phyloP scores from a whole-genome alignment of 2,888 invertebrate genomes.

The Octodonta nipae region DNA sequence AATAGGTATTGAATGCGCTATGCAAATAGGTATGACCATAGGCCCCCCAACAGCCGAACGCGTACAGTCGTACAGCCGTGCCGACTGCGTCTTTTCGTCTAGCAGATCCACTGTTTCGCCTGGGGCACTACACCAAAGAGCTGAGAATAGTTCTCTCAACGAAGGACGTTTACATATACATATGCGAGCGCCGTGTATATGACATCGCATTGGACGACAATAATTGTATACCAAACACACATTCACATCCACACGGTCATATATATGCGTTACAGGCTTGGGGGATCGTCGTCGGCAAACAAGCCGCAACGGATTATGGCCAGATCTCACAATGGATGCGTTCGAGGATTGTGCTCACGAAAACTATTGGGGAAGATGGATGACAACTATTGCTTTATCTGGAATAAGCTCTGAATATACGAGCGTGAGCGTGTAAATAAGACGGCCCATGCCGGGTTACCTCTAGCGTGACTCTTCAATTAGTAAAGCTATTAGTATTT shows the following conservation, averaged over 20 bases:
- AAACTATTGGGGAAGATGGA: too few species aligned
- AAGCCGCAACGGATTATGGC: slow-evolving; percentile 25
- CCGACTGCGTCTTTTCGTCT: slow-evolving; percentile 21
- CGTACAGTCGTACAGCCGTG: slow-evolving; percentile 24
- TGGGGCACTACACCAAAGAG: slow-evolving; percentile 26
- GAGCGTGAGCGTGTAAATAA: too few species aligned
- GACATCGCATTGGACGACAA: slow-evolving; percentile 29
- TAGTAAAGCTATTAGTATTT: too few species aligned
- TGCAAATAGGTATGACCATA: slow-evolving; percentile 32
- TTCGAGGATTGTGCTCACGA: too few species aligned
- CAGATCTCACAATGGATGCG: too few species aligned
- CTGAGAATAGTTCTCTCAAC: slow-evolving; percentile 9
- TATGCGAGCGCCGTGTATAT: slow-evolving; percentile 20
- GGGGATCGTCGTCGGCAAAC: slow-evolving; percentile 30
- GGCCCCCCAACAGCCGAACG: too few species aligned
- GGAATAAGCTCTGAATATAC: too few species aligned
- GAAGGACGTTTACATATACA: not conserved
- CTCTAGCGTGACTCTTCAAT: too few species aligned
- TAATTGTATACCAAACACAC: slow-evolving; percentile 25
- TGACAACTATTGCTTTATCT: too few species aligned
- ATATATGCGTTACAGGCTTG: slow-evolving; percentile 26
- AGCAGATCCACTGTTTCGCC: slow-evolving; percentile 18
- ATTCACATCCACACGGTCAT: not conserved
- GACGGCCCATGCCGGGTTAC: too few species aligned
- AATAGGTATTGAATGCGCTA: slow-evolving; percentile 37